Evolutionary conservation across 1,140 invertebrate species (phyloP).

Genomic region (Aphaenogaster floridana): DNA sequence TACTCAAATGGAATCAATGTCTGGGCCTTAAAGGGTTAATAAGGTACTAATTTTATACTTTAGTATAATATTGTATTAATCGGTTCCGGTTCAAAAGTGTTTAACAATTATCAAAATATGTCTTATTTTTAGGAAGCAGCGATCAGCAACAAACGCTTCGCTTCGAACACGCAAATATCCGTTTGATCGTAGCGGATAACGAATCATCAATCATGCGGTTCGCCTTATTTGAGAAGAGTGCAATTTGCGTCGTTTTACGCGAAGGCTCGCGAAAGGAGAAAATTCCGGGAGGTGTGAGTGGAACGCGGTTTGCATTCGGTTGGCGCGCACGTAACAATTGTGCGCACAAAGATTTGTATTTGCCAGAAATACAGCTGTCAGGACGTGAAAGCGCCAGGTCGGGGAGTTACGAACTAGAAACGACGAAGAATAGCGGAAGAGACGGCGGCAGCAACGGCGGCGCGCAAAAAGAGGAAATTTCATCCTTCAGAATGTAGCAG

Average conservation of each 20-base stretch:
- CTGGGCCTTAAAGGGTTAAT: too few relatives aligned
- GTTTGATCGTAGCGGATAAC: neutral
- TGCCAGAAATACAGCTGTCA: constrained; percentile 45
- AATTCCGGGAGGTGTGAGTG: neutral
- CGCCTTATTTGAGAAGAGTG: neutral
- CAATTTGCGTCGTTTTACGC: neutral
- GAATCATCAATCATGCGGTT: constrained; percentile 16
- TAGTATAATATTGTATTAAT: neutral
- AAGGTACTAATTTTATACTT: too few relatives aligned
- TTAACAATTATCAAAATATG: neutral
- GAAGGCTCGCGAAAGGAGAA: neutral
- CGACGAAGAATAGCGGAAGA: constrained; percentile 14
- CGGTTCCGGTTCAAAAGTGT: neutral
- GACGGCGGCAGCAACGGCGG: neutral
- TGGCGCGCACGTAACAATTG: constrained; percentile 16
- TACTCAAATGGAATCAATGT: too few relatives aligned
- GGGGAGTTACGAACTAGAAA: constrained; percentile 41
- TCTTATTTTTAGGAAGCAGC: neutral
- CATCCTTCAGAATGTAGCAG: constrained; percentile 12
- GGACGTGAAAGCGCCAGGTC: constrained; percentile 26
- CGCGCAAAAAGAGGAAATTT: constrained; percentile 8
- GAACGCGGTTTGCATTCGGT: neutral
- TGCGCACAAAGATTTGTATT: constrained; percentile 36
- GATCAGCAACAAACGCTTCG: neutral
- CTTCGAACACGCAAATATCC: neutral